Evolutionary conservation across 2,113 vertebrate genomes (phyloP).

Genomic region (Pontoporia blainvillei): DNA sequence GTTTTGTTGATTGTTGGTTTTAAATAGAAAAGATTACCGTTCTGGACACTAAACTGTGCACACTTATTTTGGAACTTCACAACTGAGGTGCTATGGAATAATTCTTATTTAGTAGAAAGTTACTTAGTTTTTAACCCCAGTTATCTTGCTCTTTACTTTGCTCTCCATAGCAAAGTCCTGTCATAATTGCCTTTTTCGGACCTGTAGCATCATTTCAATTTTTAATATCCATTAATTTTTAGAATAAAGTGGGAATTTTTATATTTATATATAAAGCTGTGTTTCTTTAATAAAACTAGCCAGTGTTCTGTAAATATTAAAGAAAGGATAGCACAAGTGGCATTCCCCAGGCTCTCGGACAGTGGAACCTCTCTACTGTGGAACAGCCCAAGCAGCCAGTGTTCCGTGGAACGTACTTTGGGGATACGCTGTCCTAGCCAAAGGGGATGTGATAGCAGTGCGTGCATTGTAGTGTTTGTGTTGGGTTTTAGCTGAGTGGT

Average conservation of each 20-base stretch:
- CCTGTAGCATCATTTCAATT: neutral
- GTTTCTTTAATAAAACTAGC: neutral
- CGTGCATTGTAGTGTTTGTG: accelerated
- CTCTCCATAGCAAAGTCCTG: too few relatives aligned
- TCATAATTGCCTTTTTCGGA: neutral
- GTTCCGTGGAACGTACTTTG: accelerated
- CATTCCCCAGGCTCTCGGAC: neutral
- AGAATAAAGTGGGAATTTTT: neutral
- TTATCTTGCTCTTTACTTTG: neutral
- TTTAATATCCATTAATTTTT: neutral
- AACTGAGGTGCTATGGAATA: neutral
- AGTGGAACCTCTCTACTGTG: neutral
- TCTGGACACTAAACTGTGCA: neutral
- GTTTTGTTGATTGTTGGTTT: neutral
- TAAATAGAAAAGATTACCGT: neutral
- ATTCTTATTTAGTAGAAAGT: neutral
- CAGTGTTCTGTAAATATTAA: neutral
- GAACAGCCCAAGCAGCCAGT: too few relatives aligned
- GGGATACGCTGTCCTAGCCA: neutral
- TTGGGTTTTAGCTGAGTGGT: accelerated
- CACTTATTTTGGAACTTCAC: neutral
- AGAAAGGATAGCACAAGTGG: accelerated
- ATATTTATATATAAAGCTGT: neutral
- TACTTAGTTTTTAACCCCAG: neutral
- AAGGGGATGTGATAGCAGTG: neutral